phyloP scores from a whole-genome alignment of 1,140 invertebrate genomes.

The Streblospio benedicti region DNA sequence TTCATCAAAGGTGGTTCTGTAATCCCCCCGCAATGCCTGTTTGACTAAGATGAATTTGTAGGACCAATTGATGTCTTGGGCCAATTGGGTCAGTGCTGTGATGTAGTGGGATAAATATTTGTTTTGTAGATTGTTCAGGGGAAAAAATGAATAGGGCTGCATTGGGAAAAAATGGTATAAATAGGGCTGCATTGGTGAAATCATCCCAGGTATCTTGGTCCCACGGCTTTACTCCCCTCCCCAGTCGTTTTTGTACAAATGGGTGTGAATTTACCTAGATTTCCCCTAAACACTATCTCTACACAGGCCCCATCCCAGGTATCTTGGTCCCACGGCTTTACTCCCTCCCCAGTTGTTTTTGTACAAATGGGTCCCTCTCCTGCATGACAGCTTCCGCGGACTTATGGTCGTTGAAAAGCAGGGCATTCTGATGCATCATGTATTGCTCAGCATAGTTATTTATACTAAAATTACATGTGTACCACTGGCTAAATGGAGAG shows the following conservation, averaged over 20 bases:
- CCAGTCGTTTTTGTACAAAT: slow-evolving; percentile 37
- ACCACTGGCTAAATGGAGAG: slow-evolving; percentile 35
- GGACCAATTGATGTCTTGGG: too few species aligned
- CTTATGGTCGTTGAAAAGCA: slow-evolving; percentile 15
- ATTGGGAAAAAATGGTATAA: too few species aligned
- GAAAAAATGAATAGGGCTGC: too few species aligned
- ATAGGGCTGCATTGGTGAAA: slow-evolving; percentile 19
- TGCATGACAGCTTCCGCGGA: slow-evolving; percentile 10
- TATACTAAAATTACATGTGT: slow-evolving; percentile 22
- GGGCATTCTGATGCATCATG: slow-evolving; percentile 43
- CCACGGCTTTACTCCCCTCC: slow-evolving; percentile 41
- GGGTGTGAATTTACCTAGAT: slow-evolving; percentile 33
- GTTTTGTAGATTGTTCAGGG: too few species aligned
- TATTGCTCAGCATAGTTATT: slow-evolving; percentile 35
- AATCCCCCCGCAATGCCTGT: too few species aligned
- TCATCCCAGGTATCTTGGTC: slow-evolving; percentile 25
- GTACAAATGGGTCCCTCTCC: slow-evolving; percentile 2
- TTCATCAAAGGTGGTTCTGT: too few species aligned
- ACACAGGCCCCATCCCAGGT: slow-evolving; percentile 9
- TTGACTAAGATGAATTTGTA: too few species aligned
- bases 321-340: slow-evolving; percentile 11
- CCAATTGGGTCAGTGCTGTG: too few species aligned
- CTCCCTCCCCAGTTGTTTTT: slow-evolving; percentile 16
- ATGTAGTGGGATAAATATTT: too few species aligned
- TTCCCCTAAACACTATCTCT: slow-evolving; percentile 15